phyloP scores from a whole-genome alignment of 2,113 vertebrate genomes.

The Rhynchomys soricoides region DNA sequence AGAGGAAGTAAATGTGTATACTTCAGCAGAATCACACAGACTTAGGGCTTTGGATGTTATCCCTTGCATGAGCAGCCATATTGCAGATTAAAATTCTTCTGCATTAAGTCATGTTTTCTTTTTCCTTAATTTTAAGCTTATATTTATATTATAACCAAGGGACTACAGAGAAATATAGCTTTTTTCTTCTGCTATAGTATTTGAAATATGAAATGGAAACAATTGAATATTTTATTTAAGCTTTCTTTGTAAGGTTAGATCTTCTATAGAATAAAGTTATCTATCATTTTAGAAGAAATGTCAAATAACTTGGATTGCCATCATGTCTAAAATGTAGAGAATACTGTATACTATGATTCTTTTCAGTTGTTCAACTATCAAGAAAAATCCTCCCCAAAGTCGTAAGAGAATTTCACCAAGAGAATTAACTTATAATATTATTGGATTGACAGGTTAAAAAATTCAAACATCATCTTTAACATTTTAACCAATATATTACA shows the following conservation, averaged over 20 bases:
- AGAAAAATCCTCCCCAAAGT: constrained; percentile 50
- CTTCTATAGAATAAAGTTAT: background rate
- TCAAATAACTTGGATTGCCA: background rate
- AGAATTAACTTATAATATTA: constrained; percentile 50
- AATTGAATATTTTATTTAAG: constrained; percentile 36
- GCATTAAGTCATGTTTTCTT: background rate
- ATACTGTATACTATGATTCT: constrained; percentile 39
- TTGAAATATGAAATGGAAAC: constrained; percentile 30
- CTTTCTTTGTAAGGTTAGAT: constrained; percentile 11
- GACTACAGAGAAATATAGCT: background rate
- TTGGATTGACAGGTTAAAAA: constrained; percentile 61
- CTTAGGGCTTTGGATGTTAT: no score
- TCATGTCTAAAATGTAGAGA: constrained; percentile 51
- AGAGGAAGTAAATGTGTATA: no score
- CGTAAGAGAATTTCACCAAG: constrained; percentile 51
- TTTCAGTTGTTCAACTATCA: constrained; percentile 59
- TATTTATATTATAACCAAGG: background rate
- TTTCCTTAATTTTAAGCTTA: background rate
- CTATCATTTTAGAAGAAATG: constrained; percentile 41
- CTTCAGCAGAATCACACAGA: no score
- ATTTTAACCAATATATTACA: constrained; percentile 60
- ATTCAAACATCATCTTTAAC: constrained; percentile 68
- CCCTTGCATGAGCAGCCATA: no score
- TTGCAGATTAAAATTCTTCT: no score
- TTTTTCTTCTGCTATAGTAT: background rate